Percentiles rank a stretch among this genome's conserved stretches.
phyloP scores from a whole-genome alignment of 2,113 vertebrate species.

The Aspidoscelis tigris region DNA sequence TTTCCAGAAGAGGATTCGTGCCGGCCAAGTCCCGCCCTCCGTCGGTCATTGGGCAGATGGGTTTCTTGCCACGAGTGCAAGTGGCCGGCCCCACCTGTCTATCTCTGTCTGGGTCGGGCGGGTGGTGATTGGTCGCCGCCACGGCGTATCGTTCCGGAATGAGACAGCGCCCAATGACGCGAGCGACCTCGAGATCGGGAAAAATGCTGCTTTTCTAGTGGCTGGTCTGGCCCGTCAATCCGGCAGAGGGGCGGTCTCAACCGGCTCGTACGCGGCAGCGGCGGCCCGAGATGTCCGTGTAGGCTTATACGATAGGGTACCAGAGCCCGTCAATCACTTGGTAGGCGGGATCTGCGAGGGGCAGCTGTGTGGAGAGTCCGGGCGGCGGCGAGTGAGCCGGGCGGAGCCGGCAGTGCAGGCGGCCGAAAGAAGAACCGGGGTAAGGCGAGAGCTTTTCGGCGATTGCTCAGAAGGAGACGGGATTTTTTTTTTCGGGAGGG shows the following conservation, averaged over 20 bases:
- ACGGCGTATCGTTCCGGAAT: conserved; percentile 12
- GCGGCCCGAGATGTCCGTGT: background rate
- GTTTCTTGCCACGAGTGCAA: background rate
- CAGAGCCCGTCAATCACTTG: background rate
- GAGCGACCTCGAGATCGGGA: background rate
- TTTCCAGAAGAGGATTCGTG: background rate
- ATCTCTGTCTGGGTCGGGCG: background rate
- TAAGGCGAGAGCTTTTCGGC: background rate
- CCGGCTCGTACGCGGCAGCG: background rate
- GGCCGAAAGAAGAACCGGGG: background rate
- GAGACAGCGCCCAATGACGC: conserved; percentile 37
- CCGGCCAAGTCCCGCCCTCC: background rate
- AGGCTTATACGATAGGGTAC: background rate
- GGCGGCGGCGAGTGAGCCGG: conserved; percentile 29
- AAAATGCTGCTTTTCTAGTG: background rate
- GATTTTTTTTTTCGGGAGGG: too few relatives aligned
- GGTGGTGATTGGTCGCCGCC: conserved; percentile 4
- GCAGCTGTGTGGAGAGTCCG: conserved; percentile 30
- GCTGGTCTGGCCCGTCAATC: background rate
- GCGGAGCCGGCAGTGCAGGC: conserved; percentile 31
- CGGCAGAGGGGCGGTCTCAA: background rate
- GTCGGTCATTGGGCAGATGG: background rate
- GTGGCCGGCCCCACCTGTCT: background rate
- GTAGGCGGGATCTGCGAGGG: background rate
- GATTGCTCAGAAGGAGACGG: too few relatives aligned